Percentiles rank a stretch among this genome's conserved stretches.
phyloP scores from a whole-genome alignment of 2,797 vertebrate species.

The Trematomus bernacchii region DNA sequence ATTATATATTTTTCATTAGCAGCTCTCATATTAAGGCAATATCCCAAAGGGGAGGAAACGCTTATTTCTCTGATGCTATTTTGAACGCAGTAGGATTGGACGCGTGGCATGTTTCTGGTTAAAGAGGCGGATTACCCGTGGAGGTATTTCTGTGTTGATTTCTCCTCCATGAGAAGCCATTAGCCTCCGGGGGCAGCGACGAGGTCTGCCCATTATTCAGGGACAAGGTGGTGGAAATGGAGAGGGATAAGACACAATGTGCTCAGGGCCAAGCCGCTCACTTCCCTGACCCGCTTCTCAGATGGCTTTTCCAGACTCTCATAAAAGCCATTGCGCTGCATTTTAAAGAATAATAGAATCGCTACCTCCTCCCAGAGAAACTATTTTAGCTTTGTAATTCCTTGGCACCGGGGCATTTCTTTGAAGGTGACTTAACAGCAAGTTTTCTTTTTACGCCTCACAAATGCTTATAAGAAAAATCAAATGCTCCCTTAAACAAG shows the following conservation, averaged over 20 bases:
- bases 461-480: conserved; percentile 77
- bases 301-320: conserved; percentile 87
- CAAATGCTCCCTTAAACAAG: conserved; percentile 76
- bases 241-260: conserved; percentile 86
- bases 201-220: conserved; percentile 86
- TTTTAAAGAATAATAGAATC: conserved; percentile 89
- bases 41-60: conserved; percentile 60
- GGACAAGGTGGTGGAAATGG: conserved; percentile 86
- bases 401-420: conserved; percentile 79
- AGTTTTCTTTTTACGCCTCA: conserved; percentile 76
- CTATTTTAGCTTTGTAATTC: conserved; percentile 87
- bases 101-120: conserved; percentile 70
- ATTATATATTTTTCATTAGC: conserved; percentile 66
- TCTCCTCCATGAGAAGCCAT: conserved; percentile 87
- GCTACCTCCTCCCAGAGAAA: conserved; percentile 82
- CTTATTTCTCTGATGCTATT: conserved; percentile 77
- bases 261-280: conserved; percentile 82
- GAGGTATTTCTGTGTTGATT: conserved; percentile 86
- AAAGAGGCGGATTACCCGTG: conserved; percentile 80
- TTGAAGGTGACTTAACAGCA: conserved; percentile 88
- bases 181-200: conserved; percentile 88
- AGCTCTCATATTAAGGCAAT: conserved; percentile 62
- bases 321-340: conserved; percentile 85
- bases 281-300: conserved; percentile 84
- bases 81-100: conserved; percentile 74